Percentiles rank a stretch among this genome's conserved stretches.
These are phyloP conservation scores for Asarcornis scutulata DNA, from an alignment of 2,113 vertebrate species.

Conservation along the genomic window DNA sequence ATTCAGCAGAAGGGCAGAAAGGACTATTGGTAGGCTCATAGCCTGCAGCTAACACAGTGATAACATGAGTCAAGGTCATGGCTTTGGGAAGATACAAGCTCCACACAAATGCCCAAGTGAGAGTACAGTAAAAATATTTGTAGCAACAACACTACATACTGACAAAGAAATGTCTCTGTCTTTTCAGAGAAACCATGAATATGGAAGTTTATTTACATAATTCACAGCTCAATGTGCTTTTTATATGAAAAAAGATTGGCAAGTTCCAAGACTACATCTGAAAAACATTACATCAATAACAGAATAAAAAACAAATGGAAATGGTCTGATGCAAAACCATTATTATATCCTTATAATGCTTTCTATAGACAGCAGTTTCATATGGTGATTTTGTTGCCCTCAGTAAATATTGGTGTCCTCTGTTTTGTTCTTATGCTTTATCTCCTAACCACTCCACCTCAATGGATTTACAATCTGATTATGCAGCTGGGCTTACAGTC, in stretches of 20 bases:
- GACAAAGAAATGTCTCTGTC: neutral
- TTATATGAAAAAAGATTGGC: neutral
- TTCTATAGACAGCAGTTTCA: neutral
- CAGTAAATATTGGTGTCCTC: neutral
- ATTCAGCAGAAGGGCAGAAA: neutral
- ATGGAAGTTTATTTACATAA: neutral
- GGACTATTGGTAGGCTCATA: neutral
- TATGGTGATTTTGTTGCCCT: neutral
- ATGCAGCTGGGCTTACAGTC: neutral
- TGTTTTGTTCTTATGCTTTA: neutral
- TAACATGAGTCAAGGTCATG: neutral
- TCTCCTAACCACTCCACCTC: neutral
- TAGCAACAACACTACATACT: neutral
- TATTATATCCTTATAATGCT: neutral
- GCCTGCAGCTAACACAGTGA: neutral
- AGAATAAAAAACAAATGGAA: neutral
- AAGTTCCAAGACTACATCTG: neutral
- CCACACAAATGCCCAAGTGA: neutral
- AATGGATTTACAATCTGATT: neutral
- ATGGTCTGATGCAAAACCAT: neutral
- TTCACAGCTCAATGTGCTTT: neutral
- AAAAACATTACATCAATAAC: neutral
- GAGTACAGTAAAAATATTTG: neutral
- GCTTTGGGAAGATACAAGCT: neutral
- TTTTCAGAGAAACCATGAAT: neutral